Base-by-base conservation (phyloP, 2,797 vertebrate species). In the Simalia tracyae region DNA sequence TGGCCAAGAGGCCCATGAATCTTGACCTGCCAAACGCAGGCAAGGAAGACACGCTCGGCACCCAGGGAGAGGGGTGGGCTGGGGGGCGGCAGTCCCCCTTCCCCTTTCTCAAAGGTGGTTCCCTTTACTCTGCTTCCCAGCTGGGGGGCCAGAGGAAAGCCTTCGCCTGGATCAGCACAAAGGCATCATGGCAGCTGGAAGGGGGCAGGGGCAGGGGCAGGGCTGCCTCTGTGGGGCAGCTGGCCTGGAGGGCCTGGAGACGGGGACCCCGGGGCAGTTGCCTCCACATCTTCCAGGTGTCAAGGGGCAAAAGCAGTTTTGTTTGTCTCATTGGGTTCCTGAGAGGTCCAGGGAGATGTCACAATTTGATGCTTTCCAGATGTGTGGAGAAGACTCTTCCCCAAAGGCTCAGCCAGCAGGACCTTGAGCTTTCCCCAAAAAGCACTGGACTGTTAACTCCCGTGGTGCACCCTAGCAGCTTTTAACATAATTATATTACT, bases 1-100 rank as follows among this genome's bases (percentile, higher is more conserved):
- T 89, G 93, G 95, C 97, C 97, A 97, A 87, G 89, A 1, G 59
- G 59, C 36, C 96, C 93, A 92, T 97, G 94, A 96, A 96, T 97
- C 95, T 92, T 64, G 86, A 96, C 95, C 91, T 90, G 93, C 60
- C 92, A 31, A 93, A 91, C 68, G 59, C 31, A 87, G 81, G 19
- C 91, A 94, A 92, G 11, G 31, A 11, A 3, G 2, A 0, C 17
- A 0, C 17, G 86, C 31, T 0, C n/a, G 9, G 57, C 15, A 2
- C 98, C 98, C 46, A 1, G 7, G 2, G 10, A 56, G 84, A 17
- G 24, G 61, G 17, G 17, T 6, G 31, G 68, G n/a, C 28, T 3
- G 5, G 98, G 97, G 98, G 90, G 96, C 95, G 86, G 91, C 90
- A 90, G 91, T 2, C 91, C 95, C 95, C 28, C 64, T 95, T 94